Evolutionary conservation across 2,797 vertebrate genomes (phyloP), one percentile per base, ranked within the genome.

Genomic region (Ptychobarbus kaznakovi): DNA sequence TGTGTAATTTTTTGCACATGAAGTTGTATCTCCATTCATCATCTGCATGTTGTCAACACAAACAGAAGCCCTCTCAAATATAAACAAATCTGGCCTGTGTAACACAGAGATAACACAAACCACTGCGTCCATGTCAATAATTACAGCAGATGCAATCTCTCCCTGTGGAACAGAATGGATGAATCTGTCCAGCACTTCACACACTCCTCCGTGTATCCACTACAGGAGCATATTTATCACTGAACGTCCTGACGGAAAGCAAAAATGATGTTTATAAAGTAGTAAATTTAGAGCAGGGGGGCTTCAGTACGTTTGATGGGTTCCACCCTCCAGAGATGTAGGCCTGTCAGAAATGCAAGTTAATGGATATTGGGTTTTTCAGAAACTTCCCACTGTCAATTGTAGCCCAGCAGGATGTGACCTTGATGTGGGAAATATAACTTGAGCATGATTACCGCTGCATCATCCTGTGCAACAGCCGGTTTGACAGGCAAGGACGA

Each of bases 11-110:
- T 77, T 76, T 46, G 49, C 58, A 53, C 65, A 44, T 74, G n/a
- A 80, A 46, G 56, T 86, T 82, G 82, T 66, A 61, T 91, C 82
- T 87, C 83, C 87, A 91, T 93, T 91, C 66, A 89, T 89, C 85
- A 89, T 80, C 81, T 85, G 83, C 74, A 85, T 83, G 83, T 82
- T 80, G 58, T 86, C 85, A 86, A 83, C 58, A 58, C 86, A 85
- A 89, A 92, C 79, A 89, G 51, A 86, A 74, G 51, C 70, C 51
- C 42, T 58, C 86, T 76, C 82, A 85, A 81, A 75, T 63, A 80
- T 74, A 80, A 85, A 85, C 77, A 85, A 85, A 80, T 85, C 69
- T 84, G 78, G 82, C 79, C 69, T 3, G 6, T 84, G 78, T 84
- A 72, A 70, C 73, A 76, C 46, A 49, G 72, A 81, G 83, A 79